phyloP scores from a whole-genome alignment of 2,113 vertebrate genomes.

The Capreolus pygargus region DNA sequence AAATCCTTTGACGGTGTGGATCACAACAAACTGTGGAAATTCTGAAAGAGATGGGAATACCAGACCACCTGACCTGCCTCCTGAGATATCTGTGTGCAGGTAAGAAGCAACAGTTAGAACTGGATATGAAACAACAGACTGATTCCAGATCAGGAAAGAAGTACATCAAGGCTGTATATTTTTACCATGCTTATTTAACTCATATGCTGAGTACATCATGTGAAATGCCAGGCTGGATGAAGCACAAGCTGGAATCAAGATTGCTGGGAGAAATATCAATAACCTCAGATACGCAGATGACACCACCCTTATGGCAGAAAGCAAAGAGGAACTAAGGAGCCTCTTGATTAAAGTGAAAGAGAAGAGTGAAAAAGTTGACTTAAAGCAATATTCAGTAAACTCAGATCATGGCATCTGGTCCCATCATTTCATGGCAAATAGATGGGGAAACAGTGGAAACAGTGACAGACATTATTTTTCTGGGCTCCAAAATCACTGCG shows the following conservation, averaged over 20 bases:
- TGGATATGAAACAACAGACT: neutral
- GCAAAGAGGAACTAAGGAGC: neutral
- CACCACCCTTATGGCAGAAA: neutral
- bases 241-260: neutral
- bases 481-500: neutral
- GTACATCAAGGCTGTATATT: neutral
- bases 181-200: neutral
- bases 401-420: neutral
- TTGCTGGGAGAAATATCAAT: neutral
- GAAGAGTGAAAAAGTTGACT: neutral
- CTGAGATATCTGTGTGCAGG: neutral
- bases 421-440: neutral
- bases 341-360: neutral
- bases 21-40: neutral
- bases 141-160: neutral
- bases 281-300: neutral
- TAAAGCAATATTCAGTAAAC: neutral
- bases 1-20: neutral
- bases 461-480: neutral
- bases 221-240: neutral
- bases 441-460: neutral
- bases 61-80: neutral
- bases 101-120: neutral
- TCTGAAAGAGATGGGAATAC: neutral
- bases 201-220: neutral